Base-by-base conservation (phyloP, 2,888 invertebrate genomes). In the Cistogaster globosa region DNA sequence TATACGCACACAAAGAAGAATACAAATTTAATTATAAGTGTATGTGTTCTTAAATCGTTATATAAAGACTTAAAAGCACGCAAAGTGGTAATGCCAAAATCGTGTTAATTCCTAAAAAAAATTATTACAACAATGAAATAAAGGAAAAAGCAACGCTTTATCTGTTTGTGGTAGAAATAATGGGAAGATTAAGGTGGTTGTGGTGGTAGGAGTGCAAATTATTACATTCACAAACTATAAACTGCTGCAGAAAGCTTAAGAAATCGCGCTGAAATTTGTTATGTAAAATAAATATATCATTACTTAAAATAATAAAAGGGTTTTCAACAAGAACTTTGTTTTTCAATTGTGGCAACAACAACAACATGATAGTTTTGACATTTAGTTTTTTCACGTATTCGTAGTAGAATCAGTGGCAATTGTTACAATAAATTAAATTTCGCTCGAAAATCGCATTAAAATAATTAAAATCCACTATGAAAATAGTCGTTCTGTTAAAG, bases 51-150 rank as follows among this genome's bases (percentile, higher is more conserved):
- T 57, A 68, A 76, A 76, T 72, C 71, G 60, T 76, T 83, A 55
- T 83, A 53, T 42, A 82, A 72, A 69, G 76, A 67, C 84, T 84
- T 86, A 84, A 84, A 79, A 76, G 84, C 81, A 86, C 84, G 78
- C 68, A 84, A 75, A 84, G 84, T 79, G 86, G 84, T 84, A 82
- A 86, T 84, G 76, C 82, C 84, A 76, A 86, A 83, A 83, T 79
- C 81, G 81, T 81, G 86, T 78, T 78, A 71, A 79, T 78, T 75
- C 48, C 48, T 36, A n/a, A 22, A 20, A 32, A 68, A 55, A 77
- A 63, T n/a, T 2, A 12, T 20, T 55, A 74, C 32, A 79, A 53
- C 32, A 65, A 69, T 3, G 57, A 68, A 62, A 51, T 58, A 48
- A 69, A 65, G 67, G 26, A 51, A n/a, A 65, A 74, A 42, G n/a